Evolutionary conservation across 2,113 vertebrate species (phyloP).

Genomic region (Mohoua ochrocephala): DNA sequence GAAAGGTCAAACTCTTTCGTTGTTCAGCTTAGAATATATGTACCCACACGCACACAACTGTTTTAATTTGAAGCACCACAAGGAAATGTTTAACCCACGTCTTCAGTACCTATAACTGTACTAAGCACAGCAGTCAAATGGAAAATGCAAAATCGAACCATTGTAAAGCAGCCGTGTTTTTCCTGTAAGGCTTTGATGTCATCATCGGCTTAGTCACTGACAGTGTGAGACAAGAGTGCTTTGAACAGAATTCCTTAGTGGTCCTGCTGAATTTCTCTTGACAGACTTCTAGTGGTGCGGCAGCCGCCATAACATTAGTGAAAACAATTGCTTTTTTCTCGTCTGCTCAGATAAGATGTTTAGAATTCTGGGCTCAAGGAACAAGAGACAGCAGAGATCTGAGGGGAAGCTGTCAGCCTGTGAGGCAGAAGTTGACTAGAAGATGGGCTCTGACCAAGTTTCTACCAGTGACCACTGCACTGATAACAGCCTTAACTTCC

Average conservation of each 20-base stretch:
- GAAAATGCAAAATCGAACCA: background rate
- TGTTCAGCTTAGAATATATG: background rate
- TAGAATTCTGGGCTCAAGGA: background rate
- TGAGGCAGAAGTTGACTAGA: background rate
- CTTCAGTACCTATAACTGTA: background rate
- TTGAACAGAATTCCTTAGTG: background rate
- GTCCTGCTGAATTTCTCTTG: background rate
- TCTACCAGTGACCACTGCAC: background rate
- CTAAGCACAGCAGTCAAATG: background rate
- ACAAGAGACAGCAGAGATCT: background rate
- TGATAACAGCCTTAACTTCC: background rate
- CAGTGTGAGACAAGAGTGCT: background rate
- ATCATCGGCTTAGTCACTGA: background rate
- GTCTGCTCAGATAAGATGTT: background rate
- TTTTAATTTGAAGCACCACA: background rate
- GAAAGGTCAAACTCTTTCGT: background rate
- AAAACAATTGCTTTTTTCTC: background rate
- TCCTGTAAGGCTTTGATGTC: background rate
- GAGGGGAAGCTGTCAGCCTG: background rate
- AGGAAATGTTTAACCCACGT: background rate
- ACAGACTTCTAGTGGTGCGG: background rate
- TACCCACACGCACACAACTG: accelerated
- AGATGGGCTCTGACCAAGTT: background rate
- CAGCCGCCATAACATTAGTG: background rate
- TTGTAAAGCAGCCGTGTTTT: background rate